Evolutionary conservation across 2,888 invertebrate genomes (phyloP), one percentile per base, ranked within the genome.

Genomic region (Apotomis turbidana): DNA sequence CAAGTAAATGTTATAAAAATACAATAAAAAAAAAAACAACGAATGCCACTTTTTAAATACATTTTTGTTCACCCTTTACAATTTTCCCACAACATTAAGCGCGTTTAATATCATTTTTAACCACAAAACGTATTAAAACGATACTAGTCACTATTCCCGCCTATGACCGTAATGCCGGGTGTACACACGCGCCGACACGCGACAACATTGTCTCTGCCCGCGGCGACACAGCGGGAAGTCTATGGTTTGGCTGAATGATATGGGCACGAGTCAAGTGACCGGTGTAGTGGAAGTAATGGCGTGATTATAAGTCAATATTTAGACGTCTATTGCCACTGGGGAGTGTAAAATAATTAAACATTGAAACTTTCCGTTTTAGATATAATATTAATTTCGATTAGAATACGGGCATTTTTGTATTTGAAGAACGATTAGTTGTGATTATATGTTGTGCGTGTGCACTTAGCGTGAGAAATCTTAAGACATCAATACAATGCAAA

Each of bases 171-270:
- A 71, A 71, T 36, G 71, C 57, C 67, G 75, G 76, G 74, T 81
- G 78, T 81, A 74, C 71, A 74, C 71, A 83, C 86, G 86, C 84
- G 87, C 83, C 74, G 78, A 74, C 78, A 78, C 81, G 78, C 83
- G 83, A 78, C 60, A 82, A 88, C 83, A 87, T 85, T 83, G 84
- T 77, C 77, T 79, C 78, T 73, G 79, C 80, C 88, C 83, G 87
- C 84, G 85, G 88, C 83, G 83, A 49, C 85, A 46, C 86, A 70
- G 80, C 85, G 82, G 86, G 86, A 64, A 76, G 57, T 27, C 64
- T 61, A 36, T 41, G 58, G 54, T 36, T 58, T 70, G 59, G 61
- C 41, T 62, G 44, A 58, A 67, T 58, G 62, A 68, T 72, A 59
- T 72, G 72, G 72, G 72, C 54, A 46, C 63, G 72, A 72, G 68